phyloP scores from a whole-genome alignment of 2,113 vertebrate genomes.

The Mus musculus region DNA sequence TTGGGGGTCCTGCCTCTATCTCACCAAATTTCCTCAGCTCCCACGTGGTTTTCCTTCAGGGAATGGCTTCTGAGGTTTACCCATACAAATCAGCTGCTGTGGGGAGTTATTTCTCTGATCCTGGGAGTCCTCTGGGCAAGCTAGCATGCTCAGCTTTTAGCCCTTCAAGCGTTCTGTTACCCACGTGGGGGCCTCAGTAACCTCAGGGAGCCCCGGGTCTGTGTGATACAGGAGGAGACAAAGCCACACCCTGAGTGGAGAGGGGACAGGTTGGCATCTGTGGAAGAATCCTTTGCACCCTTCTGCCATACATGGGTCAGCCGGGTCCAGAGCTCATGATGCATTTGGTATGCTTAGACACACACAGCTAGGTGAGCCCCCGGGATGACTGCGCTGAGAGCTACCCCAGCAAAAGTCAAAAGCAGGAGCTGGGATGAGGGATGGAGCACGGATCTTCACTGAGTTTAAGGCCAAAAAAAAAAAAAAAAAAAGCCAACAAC shows the following conservation, averaged over 20 bases:
- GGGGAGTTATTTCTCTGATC: neutral
- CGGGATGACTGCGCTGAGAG: conserved; percentile 77
- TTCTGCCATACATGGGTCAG: conserved; percentile 83
- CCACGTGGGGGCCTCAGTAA: neutral
- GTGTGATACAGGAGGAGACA: neutral
- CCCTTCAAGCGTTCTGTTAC: neutral
- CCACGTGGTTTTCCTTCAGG: neutral
- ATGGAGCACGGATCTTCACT: rapidly evolving
- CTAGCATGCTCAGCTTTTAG: neutral
- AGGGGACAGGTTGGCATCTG: conserved; percentile 33
- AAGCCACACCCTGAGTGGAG: neutral
- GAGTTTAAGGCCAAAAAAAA: neutral
- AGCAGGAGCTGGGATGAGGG: neutral
- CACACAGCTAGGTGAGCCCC: conserved; percentile 81
- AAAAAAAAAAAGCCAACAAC: too few species aligned
- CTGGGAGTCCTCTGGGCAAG: neutral
- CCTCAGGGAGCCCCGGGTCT: neutral
- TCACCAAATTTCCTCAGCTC: neutral
- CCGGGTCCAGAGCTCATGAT: conserved; percentile 89
- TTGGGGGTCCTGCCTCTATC: neutral
- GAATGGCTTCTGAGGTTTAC: too few species aligned
- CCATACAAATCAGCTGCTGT: neutral
- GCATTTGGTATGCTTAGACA: conserved; percentile 86
- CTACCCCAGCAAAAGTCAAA: conserved; percentile 76
- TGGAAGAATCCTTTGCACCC: conserved; percentile 68